phyloP scores from a whole-genome alignment of 2,113 vertebrate genomes.

The Pelmatolapia mariae region DNA sequence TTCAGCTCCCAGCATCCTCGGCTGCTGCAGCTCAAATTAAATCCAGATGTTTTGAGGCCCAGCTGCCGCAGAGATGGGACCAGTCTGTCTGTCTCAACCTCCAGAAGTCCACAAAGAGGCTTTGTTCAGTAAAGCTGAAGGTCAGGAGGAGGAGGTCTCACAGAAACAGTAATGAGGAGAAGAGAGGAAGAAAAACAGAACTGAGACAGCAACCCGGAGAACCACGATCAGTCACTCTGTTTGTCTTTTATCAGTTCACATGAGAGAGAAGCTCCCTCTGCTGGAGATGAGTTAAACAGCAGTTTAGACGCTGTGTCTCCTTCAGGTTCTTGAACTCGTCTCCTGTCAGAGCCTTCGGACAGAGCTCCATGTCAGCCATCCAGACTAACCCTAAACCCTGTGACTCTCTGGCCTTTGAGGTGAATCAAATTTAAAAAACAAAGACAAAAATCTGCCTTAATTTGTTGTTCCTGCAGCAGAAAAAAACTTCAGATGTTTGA shows the following conservation, averaged over 20 bases:
- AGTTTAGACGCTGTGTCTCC: not conserved
- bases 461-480: not conserved
- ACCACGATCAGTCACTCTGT: not conserved
- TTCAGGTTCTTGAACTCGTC: not conserved
- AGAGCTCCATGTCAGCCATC: accelerated
- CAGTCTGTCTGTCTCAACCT: conserved; percentile 29
- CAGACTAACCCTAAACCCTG: not conserved
- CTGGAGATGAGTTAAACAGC: not conserved
- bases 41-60: conserved; percentile 51
- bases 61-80: not conserved
- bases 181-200: not conserved
- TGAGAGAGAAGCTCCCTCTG: not conserved
- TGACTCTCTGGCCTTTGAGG: accelerated
- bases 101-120: not conserved
- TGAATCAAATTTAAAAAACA: not conserved
- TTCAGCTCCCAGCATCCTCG: not conserved
- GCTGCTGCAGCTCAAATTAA: not conserved
- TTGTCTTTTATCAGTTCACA: not conserved
- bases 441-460: not conserved
- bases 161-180: not conserved
- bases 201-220: not conserved
- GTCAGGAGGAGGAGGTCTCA: not conserved
- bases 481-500: not conserved
- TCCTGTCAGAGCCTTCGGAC: not conserved
- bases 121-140: not conserved